These are phyloP conservation scores for Amazona guildingii DNA, from an alignment of 2,113 vertebrate genomes.

Conservation along the genomic window DNA sequence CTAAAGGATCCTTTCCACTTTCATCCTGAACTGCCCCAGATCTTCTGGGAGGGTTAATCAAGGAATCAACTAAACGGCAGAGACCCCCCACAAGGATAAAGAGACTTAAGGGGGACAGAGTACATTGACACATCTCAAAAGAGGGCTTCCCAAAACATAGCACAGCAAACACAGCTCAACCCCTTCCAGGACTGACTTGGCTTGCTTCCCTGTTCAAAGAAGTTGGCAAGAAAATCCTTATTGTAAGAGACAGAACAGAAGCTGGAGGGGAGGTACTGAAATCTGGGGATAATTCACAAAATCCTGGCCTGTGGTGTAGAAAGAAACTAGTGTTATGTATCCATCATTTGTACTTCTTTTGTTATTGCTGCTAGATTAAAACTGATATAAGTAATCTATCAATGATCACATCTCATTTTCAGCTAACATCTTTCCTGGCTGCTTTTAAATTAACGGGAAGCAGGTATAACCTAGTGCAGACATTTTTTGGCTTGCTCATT, in stretches of 20 bases:
- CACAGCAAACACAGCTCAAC: slow-evolving; percentile 38
- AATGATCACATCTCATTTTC: background rate
- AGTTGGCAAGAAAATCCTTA: slow-evolving; percentile 61
- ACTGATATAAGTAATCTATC: background rate
- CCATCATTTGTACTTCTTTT: slow-evolving; percentile 2
- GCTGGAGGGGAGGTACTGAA: slow-evolving; percentile 56
- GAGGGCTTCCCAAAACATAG: slow-evolving; percentile 44
- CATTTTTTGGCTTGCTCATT: background rate
- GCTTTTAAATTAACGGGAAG: background rate
- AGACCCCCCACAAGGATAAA: background rate
- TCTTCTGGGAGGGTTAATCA: slow-evolving; percentile 9
- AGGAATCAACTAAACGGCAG: slow-evolving; percentile 3
- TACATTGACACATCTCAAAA: slow-evolving; percentile 7
- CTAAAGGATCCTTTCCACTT: background rate
- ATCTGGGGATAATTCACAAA: slow-evolving; percentile 64
- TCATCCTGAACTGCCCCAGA: background rate
- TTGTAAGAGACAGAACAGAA: slow-evolving; percentile 71
- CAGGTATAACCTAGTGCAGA: background rate
- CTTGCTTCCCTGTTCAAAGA: slow-evolving; percentile 36
- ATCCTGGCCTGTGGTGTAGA: slow-evolving; percentile 9
- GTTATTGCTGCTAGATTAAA: background rate
- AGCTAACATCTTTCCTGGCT: background rate
- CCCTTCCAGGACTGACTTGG: slow-evolving; percentile 62
- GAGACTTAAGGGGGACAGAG: slow-evolving; percentile 24
- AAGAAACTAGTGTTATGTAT: background rate